phyloP scores from a whole-genome alignment of 2,113 vertebrate species.

The Dolichotis patagonum region DNA sequence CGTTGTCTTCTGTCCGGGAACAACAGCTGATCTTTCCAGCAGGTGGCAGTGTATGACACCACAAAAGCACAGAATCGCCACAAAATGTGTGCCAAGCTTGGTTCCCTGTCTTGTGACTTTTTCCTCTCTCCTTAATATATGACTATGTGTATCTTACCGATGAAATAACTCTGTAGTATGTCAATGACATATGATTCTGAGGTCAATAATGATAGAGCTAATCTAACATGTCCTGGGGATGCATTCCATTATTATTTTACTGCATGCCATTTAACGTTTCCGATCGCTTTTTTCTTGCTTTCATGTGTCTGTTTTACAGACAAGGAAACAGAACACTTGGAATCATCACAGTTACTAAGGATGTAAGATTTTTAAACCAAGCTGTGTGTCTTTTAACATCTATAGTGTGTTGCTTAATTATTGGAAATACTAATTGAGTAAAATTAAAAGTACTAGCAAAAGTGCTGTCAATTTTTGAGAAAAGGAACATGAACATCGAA shows the following conservation, averaged over 20 bases:
- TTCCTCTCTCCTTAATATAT: neutral
- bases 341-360: neutral
- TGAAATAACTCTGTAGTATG: neutral
- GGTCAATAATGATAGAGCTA: neutral
- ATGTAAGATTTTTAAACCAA: neutral
- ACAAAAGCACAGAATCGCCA: neutral
- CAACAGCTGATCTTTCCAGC: conserved; percentile 75
- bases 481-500: neutral
- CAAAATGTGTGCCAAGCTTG: neutral
- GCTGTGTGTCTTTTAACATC: neutral
- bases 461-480: neutral
- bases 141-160: neutral
- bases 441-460: neutral
- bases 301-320: neutral
- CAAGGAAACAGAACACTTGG: neutral
- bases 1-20: neutral
- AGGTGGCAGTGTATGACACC: conserved; percentile 83
- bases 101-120: neutral
- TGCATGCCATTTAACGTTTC: no score
- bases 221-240: neutral
- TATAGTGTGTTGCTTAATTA: neutral
- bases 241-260: no score
- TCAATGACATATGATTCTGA: neutral
- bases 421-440: neutral
- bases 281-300: neutral